Conservation (phyloP, 2,797 vertebrate genomes). For the Chloroceryle amazona region DNA sequence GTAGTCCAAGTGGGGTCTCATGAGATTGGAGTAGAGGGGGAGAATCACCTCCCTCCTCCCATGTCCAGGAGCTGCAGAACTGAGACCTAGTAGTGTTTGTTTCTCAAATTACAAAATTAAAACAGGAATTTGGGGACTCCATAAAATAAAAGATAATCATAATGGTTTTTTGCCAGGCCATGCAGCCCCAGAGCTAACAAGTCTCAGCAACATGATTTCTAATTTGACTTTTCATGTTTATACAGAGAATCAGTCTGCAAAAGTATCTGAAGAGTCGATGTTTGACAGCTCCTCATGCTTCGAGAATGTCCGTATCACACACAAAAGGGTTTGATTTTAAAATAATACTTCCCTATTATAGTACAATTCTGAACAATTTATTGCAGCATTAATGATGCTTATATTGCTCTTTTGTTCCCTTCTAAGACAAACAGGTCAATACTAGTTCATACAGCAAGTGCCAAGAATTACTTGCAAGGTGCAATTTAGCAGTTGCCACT, state of each 20-base stretch:
- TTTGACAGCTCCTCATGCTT: neutral
- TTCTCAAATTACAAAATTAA: neutral
- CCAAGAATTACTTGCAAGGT: neutral
- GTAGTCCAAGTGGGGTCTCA: too few species aligned
- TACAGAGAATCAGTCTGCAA: neutral
- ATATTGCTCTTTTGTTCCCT: neutral
- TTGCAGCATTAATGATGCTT: neutral
- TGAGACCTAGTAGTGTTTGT: neutral
- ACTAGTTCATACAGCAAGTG: neutral
- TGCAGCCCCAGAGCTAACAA: neutral
- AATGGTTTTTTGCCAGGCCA: neutral
- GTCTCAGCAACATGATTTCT: neutral
- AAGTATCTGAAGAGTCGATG: neutral
- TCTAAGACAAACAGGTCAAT: neutral
- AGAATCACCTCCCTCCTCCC: too few species aligned
- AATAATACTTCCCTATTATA: neutral
- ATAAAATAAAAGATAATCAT: neutral
- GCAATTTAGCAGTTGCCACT: neutral
- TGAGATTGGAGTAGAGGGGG: too few species aligned
- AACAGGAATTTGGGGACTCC: neutral
- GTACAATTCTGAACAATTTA: neutral
- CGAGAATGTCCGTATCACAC: accelerated
- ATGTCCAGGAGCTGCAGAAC: neutral
- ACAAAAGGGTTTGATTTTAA: neutral
- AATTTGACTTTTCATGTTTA: neutral